A percentile compares a stretch with the other conserved stretches of the same genome.
Conservation (phyloP, 2,888 invertebrate genomes). For the Colostygia pectinataria region DNA sequence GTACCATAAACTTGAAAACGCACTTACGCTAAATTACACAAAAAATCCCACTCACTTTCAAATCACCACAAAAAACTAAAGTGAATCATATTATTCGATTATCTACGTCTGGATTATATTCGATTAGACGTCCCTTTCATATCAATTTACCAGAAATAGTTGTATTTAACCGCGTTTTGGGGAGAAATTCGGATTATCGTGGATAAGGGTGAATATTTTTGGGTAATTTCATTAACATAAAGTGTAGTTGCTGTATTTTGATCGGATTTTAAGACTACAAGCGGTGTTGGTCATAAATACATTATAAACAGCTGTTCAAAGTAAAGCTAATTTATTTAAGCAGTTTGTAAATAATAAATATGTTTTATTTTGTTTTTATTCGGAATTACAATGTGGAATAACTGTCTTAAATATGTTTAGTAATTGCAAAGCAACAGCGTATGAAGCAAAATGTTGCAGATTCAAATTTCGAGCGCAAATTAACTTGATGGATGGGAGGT, state of each 20-base stretch:
- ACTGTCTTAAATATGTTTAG: no score
- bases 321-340: not conserved
- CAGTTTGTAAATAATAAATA: no score
- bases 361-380: no score
- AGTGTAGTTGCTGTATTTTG: slow-evolving; percentile 40
- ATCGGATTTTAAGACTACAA: slow-evolving; percentile 42
- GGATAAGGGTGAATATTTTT: slow-evolving; percentile 61
- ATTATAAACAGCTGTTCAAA: slow-evolving; percentile 19
- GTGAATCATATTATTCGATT: slow-evolving; percentile 66
- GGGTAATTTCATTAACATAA: slow-evolving; percentile 66
- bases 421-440: no score
- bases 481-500: no score
- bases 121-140: slow-evolving; percentile 72
- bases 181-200: slow-evolving; percentile 57
- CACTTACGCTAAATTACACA: slow-evolving; percentile 16
- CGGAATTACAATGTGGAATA: no score
- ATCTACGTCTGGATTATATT: slow-evolving; percentile 55
- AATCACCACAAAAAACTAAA: slow-evolving; percentile 56
- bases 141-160: slow-evolving; percentile 70
- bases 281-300: slow-evolving; percentile 32
- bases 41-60: slow-evolving; percentile 30
- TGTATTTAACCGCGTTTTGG: slow-evolving; percentile 66
- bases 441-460: no score
- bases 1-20: not conserved
- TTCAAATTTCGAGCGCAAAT: no score